A percentile compares a stretch with the other conserved stretches of the same genome.
phyloP scores from a whole-genome alignment of 2,797 vertebrate genomes.

The Cichlasoma orientale region DNA sequence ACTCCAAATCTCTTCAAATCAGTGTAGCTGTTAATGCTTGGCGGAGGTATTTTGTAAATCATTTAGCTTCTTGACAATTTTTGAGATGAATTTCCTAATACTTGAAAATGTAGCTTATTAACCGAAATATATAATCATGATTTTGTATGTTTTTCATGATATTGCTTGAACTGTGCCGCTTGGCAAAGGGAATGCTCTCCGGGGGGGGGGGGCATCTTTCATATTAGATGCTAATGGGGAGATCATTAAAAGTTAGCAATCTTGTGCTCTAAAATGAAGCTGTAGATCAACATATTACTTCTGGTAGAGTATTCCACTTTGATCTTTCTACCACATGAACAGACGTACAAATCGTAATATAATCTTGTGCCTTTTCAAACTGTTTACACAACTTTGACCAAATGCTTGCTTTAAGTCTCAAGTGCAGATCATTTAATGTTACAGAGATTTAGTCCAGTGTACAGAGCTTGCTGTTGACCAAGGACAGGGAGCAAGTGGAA shows the following conservation, averaged over 20 bases:
- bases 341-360: slow-evolving; percentile 24
- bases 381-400: slow-evolving; percentile 68
- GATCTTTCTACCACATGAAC: slow-evolving; percentile 12
- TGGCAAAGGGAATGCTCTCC: slow-evolving; percentile 27
- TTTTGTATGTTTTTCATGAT: not conserved
- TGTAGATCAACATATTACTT: slow-evolving; percentile 5
- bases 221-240: slow-evolving; percentile 11
- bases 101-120: slow-evolving; percentile 57
- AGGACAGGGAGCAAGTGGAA: slow-evolving; percentile 10
- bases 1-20: slow-evolving; percentile 40
- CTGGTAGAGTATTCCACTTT: slow-evolving; percentile 5
- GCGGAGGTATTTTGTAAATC: slow-evolving; percentile 7
- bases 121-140: slow-evolving; percentile 51
- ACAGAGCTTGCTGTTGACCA: slow-evolving; percentile 33
- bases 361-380: slow-evolving; percentile 66
- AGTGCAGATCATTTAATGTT: slow-evolving; percentile 50
- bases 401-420: slow-evolving; percentile 60
- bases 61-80: slow-evolving; percentile 11
- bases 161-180: not conserved
- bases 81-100: slow-evolving; percentile 42
- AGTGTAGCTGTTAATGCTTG: slow-evolving; percentile 9
- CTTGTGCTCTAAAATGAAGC: not conserved
- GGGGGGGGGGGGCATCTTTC: not conserved
- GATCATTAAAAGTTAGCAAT: not conserved
- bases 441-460: slow-evolving; percentile 44